Base-by-base conservation (phyloP, 2,113 vertebrate genomes). In the Numida meleagris region DNA sequence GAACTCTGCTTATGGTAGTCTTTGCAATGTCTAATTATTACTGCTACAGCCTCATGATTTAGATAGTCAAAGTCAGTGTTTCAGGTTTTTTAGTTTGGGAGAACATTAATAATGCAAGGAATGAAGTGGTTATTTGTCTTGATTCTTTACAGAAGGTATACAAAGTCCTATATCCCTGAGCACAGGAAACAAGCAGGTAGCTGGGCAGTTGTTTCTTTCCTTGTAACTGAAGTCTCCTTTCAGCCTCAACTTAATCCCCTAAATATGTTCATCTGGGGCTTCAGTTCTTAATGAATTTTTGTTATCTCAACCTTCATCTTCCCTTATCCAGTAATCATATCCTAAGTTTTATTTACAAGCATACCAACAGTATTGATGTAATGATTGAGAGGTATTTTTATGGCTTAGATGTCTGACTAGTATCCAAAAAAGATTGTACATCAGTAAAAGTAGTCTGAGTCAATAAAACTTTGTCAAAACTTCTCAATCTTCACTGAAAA, bases 381-480 rank as follows among this genome's bases (percentile, higher is more conserved):
- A 42, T 76, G 66, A 45, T 25, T 33, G 75, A 87, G 82, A 77
- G 85, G 51, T 66, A 31, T 21, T 72, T 61, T 55, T 75, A 13
- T 76, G 55, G 71, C 62, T 92, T 90, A 65, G 21, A 50, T 89
- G 38, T 82, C 59, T 92, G 77, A 79, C 42, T 82, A 34, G 82
- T 74, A 40, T 86, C 50, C 68, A 50, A 51, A 80, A 85, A 16
- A 90, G 33, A 46, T 42, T 61, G 57, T 87, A 62, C 38, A 59
- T 95, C 75, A 71, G 33, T 73, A 93, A 27, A 65, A 82, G 67
- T 29, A 65, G 59, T 67, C 65, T 66, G 63, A 29, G 87, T 89
- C 87, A 87, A 85, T 85, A 85, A 62, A 66, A 24, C 42, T 89
- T 76, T 80, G 53, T 82, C 77, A 89, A 93, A 93, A 83, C 50